These are phyloP conservation scores for Melanotaenia parkinsoni DNA, from an alignment of 2,797 vertebrate genomes.

Conservation along the genomic window DNA sequence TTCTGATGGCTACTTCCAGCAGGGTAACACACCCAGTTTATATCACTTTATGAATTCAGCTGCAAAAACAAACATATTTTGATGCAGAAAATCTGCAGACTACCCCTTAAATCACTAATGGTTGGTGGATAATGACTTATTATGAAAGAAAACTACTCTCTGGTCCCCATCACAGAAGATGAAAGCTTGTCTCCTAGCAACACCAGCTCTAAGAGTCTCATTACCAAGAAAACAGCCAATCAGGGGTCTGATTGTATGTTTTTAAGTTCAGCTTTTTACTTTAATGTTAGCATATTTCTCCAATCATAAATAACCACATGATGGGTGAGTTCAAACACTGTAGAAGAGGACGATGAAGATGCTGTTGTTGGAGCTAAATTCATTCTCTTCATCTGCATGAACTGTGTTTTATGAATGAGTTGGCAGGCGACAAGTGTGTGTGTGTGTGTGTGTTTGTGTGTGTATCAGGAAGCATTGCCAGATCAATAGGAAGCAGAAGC, in stretches of 20 bases:
- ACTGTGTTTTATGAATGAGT: slow-evolving; percentile 40
- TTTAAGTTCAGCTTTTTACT: neutral
- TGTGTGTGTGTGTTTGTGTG: slow-evolving; percentile 34
- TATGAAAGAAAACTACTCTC: neutral
- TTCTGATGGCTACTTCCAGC: no score
- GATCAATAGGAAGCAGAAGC: slow-evolving; percentile 71
- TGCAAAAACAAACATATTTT: neutral
- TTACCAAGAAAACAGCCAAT: neutral
- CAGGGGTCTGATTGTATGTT: neutral
- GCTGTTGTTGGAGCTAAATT: slow-evolving; percentile 8
- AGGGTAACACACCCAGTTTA: no score
- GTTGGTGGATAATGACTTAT: neutral
- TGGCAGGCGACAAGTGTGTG: slow-evolving; percentile 54
- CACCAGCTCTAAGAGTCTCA: neutral
- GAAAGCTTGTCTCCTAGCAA: slow-evolving; percentile 22
- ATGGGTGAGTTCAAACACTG: neutral
- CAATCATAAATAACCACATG: neutral
- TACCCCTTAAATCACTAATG: neutral
- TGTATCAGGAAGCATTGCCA: slow-evolving; percentile 52
- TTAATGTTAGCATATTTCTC: neutral
- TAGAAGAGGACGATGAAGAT: neutral
- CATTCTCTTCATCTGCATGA: slow-evolving; percentile 65
- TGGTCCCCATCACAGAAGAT: slow-evolving; percentile 1
- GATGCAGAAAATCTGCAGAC: neutral
- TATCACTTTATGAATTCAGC: no score